Evolutionary conservation across 1,140 invertebrate genomes (phyloP).

Genomic region (Paraescarpia echinospica): DNA sequence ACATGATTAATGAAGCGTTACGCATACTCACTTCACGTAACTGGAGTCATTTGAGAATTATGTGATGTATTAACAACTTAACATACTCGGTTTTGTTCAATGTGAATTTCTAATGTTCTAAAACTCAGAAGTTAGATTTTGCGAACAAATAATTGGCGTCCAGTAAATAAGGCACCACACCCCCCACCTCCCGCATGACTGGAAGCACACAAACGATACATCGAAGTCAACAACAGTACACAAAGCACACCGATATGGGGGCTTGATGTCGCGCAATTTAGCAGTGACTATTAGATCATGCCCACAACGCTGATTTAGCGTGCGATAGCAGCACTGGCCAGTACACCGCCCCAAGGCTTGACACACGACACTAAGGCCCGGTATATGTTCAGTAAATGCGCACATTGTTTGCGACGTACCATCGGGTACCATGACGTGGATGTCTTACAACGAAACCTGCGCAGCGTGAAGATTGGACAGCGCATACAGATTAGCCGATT

Average conservation of each 20-base stretch:
- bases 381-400: neutral
- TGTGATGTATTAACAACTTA: neutral
- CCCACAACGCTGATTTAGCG: neutral
- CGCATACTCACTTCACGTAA: neutral
- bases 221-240: neutral
- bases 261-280: neutral
- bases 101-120: neutral
- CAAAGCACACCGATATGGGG: neutral
- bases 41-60: neutral
- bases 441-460: neutral
- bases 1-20: too few relatives aligned
- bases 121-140: neutral
- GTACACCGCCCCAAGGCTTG: neutral
- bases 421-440: neutral
- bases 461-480: neutral
- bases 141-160: neutral
- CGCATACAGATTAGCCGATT: neutral
- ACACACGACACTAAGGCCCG: neutral
- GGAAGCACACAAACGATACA: neutral
- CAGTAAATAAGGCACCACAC: neutral
- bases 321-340: neutral
- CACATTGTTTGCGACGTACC: neutral
- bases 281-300: neutral
- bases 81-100: neutral
- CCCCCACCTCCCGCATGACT: neutral